phyloP scores from a whole-genome alignment of 2,888 invertebrate species.

The Incurvaria masculella region DNA sequence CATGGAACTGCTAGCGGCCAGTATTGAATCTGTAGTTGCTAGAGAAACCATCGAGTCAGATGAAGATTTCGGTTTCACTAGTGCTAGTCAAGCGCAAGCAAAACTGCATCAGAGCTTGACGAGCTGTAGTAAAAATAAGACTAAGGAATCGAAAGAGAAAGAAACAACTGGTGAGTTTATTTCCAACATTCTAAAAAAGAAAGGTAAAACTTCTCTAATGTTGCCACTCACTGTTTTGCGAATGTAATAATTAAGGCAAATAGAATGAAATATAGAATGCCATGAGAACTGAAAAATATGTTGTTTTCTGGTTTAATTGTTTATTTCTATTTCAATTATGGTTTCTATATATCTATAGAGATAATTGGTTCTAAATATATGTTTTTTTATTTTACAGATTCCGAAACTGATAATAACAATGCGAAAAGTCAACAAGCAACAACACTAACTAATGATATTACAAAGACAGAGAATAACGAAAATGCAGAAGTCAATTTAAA shows the following conservation, averaged over 20 bases:
- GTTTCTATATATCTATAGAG: background rate
- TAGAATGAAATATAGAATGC: too few relatives aligned
- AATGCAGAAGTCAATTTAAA: conserved; percentile 43
- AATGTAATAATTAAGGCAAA: too few relatives aligned
- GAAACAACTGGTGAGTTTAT: too few relatives aligned
- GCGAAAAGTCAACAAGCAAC: conserved; percentile 35
- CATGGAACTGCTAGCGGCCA: conserved; percentile 40
- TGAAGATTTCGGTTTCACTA: conserved; percentile 24
- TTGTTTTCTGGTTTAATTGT: background rate
- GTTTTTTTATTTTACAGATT: conserved; percentile 25
- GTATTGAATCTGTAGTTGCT: conserved; percentile 35
- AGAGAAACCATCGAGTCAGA: conserved; percentile 15
- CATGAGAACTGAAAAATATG: too few relatives aligned
- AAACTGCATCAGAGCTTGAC: conserved; percentile 46
- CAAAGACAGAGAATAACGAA: conserved; percentile 39
- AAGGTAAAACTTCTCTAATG: conserved; percentile 41
- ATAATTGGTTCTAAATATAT: background rate
- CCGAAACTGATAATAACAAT: conserved; percentile 37
- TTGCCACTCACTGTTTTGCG: too few relatives aligned
- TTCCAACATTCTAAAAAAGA: too few relatives aligned
- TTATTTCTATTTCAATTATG: background rate
- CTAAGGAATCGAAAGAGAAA: conserved; percentile 43
- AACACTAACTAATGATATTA: conserved; percentile 30
- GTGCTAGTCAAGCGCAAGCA: conserved; percentile 44
- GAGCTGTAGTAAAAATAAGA: conserved; percentile 34